These are phyloP conservation scores for Emydoidea blandingii DNA, from an alignment of 2,797 vertebrate genomes.

Conservation along the genomic window DNA sequence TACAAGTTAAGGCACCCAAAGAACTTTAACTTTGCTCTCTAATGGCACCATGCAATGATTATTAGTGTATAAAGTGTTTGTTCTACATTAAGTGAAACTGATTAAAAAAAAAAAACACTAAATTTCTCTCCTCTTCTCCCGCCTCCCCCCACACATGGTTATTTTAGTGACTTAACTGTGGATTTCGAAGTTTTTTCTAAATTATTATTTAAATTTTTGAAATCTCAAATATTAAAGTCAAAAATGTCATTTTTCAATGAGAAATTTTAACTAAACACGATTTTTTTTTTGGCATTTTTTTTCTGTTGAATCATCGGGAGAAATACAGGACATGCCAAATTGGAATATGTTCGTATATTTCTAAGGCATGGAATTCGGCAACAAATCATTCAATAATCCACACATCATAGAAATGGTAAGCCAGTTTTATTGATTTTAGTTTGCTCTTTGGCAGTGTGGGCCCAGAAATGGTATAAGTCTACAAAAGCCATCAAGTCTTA, in stretches of 20 bases:
- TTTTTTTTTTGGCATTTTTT: neutral
- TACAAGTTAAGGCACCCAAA: neutral
- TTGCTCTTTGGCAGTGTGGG: slow-evolving; percentile 31
- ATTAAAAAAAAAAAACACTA: neutral
- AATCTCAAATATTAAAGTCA: neutral
- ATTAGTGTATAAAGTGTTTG: neutral
- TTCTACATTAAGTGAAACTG: neutral
- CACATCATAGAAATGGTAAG: neutral
- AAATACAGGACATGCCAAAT: neutral
- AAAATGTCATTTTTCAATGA: neutral
- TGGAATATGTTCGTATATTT: neutral
- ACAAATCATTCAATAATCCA: neutral
- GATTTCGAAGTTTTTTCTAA: neutral
- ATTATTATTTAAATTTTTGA: neutral
- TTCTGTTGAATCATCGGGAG: neutral
- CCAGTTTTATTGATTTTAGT: slow-evolving; percentile 2
- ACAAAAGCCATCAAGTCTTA: slow-evolving; percentile 32
- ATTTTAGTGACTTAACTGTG: neutral
- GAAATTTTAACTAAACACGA: no score
- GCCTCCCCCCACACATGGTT: neutral
- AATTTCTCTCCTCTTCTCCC: neutral
- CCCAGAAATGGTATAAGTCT: neutral
- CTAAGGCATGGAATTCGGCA: neutral
- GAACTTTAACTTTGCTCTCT: neutral
- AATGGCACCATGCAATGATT: neutral